Base-by-base conservation (phyloP, 2,113 vertebrate genomes). In the Formicarius rufipectus region DNA sequence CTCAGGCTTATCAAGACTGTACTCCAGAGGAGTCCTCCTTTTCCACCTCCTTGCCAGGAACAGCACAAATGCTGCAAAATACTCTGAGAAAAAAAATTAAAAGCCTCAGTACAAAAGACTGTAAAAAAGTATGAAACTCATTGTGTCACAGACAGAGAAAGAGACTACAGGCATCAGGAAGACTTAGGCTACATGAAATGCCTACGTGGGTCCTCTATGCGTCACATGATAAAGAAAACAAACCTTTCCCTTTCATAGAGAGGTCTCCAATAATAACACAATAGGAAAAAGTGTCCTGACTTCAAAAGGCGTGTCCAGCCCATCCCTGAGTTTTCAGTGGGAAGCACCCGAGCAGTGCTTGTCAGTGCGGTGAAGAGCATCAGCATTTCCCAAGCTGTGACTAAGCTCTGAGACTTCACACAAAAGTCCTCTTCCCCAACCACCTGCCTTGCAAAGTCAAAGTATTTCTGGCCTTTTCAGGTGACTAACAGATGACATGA, bases 281-380 rank as follows among this genome's bases (percentile, higher is more conserved):
- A 49, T 17, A 79, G 30, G 37, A 87, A 88, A 68, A 90, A 6
- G 8, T 35, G 8, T 73, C 50, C 33, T 66, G 50, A 60, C n/a
- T 90, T 87, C 44, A 56, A 76, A 91, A 60, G 24, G 10, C 0
- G 0, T 72, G 44, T 28, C 58, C 50, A 85, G 22, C 13, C 60
- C 33, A 60, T 27, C 45, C 20, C 8, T 24, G 58, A 85, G 37
- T 44, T 55, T 66, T 13, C 50, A 50, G 15, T 12, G 33, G 22
- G 27, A 93, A 75, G 33, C 11, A 59, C 30, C 31, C 2, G 3
- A 60, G 33, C 33, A 45, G 21, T 35, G 30, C n/a, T 88, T 60
- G 27, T 52, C 35, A 75, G 44, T 4, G 33, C 2, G 2, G 92
- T 0, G 1, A 84, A 22, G 21, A 84, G 12, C 1, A 0, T 6